These are phyloP conservation scores for Ditula angustiorana DNA, from an alignment of 2,888 invertebrate genomes.

Conservation along the genomic window DNA sequence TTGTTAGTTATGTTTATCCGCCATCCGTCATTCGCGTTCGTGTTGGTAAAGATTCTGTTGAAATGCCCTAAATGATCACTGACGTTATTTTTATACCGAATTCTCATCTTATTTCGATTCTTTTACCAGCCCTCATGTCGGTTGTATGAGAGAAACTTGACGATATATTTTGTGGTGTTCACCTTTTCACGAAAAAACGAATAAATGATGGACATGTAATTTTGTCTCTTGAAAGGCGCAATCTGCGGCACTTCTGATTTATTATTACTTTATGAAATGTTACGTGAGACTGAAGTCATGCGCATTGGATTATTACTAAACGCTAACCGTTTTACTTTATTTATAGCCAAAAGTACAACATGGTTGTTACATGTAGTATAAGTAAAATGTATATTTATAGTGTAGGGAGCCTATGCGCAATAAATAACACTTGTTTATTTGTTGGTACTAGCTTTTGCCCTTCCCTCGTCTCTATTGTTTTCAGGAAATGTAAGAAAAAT, in stretches of 20 bases:
- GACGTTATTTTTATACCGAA: neutral
- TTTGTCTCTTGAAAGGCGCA: constrained; percentile 15
- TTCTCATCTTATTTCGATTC: neutral
- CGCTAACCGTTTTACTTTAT: neutral
- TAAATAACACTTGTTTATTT: no score
- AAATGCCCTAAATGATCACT: neutral
- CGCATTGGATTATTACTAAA: neutral
- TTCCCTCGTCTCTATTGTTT: no score
- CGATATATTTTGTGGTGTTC: neutral
- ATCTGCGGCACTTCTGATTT: constrained; percentile 10
- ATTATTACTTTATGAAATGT: constrained; percentile 18
- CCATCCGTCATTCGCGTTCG: neutral
- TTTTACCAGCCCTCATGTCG: neutral
- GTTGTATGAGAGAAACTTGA: neutral
- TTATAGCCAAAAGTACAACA: neutral
- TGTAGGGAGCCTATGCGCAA: no score
- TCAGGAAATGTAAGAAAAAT: no score
- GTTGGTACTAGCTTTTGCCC: no score
- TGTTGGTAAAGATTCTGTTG: neutral
- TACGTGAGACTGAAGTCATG: neutral
- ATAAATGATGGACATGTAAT: constrained; percentile 25
- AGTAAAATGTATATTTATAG: no score
- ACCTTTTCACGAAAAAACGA: constrained; percentile 8
- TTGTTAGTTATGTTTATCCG: no score
- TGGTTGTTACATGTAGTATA: no score